A percentile compares a stretch with the other conserved stretches of the same genome.
phyloP scores from a whole-genome alignment of 2,888 invertebrate genomes.

The Pantelozetes paolii region DNA sequence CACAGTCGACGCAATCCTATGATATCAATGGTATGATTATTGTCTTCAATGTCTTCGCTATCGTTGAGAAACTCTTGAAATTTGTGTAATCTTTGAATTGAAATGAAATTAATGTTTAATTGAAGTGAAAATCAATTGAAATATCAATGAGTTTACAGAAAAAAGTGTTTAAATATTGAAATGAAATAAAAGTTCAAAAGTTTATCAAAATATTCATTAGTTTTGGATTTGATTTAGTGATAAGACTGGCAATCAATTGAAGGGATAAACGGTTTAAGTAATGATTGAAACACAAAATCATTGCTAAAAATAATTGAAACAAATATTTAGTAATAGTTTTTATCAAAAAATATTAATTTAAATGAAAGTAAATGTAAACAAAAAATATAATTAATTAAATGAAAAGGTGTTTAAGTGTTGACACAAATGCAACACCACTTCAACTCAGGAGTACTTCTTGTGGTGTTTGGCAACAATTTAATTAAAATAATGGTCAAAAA shows the following conservation, averaged over 20 bases:
- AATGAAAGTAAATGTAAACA: background rate
- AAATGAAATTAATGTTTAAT: background rate
- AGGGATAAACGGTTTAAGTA: no score
- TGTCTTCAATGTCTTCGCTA: constrained; percentile 13
- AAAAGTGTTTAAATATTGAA: background rate
- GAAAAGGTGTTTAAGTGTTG: background rate
- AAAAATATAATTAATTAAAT: background rate
- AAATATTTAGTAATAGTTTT: no score
- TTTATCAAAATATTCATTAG: constrained; percentile 1
- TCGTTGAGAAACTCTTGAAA: constrained; percentile 35
- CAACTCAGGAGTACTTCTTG: background rate
- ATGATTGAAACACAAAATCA: no score
- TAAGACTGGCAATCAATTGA: no score
- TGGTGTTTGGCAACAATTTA: background rate
- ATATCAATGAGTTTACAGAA: background rate
- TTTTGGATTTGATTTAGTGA: background rate
- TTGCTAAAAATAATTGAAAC: no score
- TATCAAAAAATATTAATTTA: no score
- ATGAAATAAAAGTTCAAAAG: constrained; percentile 5
- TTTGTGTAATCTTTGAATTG: constrained; percentile 25
- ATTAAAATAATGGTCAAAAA: no score
- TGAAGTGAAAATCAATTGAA: background rate
- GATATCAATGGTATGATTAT: background rate
- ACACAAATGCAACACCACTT: background rate
- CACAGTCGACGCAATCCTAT: constrained; percentile 30